A percentile compares a stretch with the other conserved stretches of the same genome.
Conservation (phyloP, 2,888 invertebrate species). For the Synergus umbraculus region DNA sequence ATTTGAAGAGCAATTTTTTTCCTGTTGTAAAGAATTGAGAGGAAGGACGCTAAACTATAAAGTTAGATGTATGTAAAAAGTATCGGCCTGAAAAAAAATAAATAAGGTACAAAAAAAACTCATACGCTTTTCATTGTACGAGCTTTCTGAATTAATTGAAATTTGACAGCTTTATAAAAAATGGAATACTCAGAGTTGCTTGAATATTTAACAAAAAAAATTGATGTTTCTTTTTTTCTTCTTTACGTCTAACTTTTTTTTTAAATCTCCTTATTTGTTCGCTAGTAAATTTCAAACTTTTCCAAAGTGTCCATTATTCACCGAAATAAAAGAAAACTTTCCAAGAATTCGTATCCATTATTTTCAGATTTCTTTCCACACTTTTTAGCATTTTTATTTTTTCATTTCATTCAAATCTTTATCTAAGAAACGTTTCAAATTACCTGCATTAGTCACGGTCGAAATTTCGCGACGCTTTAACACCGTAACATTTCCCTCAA, state of each 20-base stretch:
- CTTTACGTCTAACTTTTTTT: too few species aligned
- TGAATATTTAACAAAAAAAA: too few species aligned
- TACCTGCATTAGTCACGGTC: not conserved
- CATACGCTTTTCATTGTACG: too few species aligned
- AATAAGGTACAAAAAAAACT: not conserved
- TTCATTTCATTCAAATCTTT: not conserved
- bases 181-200: too few species aligned
- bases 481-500: not conserved
- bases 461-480: not conserved
- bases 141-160: too few species aligned
- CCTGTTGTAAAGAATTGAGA: conserved; percentile 50
- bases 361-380: too few species aligned
- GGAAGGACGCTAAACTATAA: conserved; percentile 20
- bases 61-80: conserved; percentile 27
- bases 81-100: not conserved
- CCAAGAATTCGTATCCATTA: too few species aligned
- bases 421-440: not conserved
- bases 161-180: too few species aligned
- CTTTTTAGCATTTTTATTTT: not conserved
- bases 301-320: too few species aligned
- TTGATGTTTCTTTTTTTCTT: not conserved
- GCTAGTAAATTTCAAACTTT: too few species aligned
- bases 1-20: conserved; percentile 47
- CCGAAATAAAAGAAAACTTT: too few species aligned
- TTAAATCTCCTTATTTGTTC: too few species aligned